Base-by-base conservation (phyloP, 2,797 vertebrate species). In the Tangara arthus region DNA sequence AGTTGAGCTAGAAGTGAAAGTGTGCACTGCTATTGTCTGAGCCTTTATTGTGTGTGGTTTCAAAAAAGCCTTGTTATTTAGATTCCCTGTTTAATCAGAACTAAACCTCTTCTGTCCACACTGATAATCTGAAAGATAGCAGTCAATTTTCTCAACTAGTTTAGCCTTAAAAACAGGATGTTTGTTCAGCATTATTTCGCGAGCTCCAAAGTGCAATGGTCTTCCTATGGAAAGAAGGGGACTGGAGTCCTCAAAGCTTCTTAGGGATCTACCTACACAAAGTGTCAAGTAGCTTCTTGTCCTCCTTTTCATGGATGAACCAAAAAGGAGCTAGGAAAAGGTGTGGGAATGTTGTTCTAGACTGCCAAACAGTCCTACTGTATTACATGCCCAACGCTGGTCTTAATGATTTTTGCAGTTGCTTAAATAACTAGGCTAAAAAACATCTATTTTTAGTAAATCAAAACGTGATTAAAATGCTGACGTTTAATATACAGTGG, bases 1-100 rank as follows among this genome's bases (percentile, higher is more conserved):
- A 96, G 97, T 98, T 98, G 98, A 99, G 98, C 99, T 99, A 98
- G 98, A 97, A 97, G 97, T 96, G 95, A 97, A 97, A 97, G 97
- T 96, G 95, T 98, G 97, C 97, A 97, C 95, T 97, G 98, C 98
- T 98, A 97, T 94, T 97, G 91, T 97, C 98, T 98, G 98, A 99
- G 98, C 98, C 98, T 96, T 96, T 59, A 42, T 83, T 92, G 94
- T 82, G 94, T 95, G 97, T 97, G 98, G 97, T 98, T 98, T 97
- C 97, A 93, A 97, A 97, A 97, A 97, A 97, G 97, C 96, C 94
- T 98, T 97, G 94, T 96, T 97, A 92, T 94, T 97, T 95, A 97
- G 96, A 97, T 92, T 98, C 94, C 97, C 97, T 94, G 93, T 89
- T 78, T 97, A 98, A 98, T 98, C 96, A 97, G 95, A 96, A 96